A percentile compares a stretch with the other conserved stretches of the same genome.
Evolutionary conservation across 37 sponge, comb jelly and placozoan genomes (phyloP).

Genomic region (Ianthella basta): DNA sequence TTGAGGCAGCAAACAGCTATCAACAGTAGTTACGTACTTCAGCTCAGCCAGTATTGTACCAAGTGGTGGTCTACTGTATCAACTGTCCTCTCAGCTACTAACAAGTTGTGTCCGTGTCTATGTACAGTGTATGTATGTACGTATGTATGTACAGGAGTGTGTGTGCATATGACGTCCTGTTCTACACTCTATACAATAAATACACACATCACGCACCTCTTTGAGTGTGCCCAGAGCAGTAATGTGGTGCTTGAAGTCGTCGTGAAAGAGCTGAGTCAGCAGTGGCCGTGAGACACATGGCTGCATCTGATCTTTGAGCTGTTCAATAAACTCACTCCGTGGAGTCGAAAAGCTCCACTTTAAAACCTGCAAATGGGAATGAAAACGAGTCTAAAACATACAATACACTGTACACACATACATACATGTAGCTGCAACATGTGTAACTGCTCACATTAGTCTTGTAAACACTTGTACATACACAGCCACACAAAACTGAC

Average conservation of each 20-base stretch:
- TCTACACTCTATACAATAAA: no score
- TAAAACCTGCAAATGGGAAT: conserved; percentile 47
- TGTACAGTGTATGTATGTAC: no score
- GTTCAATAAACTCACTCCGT: conserved; percentile 84
- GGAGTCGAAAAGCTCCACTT: conserved; percentile 90
- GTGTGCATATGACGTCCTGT: no score
- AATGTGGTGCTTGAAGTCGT: conserved; percentile 88
- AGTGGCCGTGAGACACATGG: conserved; percentile 68
- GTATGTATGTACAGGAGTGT: no score
- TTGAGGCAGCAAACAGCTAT: no score
- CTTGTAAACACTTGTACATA: no score
- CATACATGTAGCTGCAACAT: neutral
- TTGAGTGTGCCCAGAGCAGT: conserved; percentile 69
- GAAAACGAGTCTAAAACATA: neutral
- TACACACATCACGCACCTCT: conserved; percentile 35
- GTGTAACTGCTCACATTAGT: neutral
- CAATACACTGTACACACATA: neutral
- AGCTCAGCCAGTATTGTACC: no score
- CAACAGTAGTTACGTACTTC: no score
- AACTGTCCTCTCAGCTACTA: no score
- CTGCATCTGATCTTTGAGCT: conserved; percentile 88
- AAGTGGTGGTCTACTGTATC: no score
- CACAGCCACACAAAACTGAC: no score
- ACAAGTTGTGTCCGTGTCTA: no score
- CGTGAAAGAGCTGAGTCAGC: conserved; percentile 79